Base-by-base conservation (phyloP, 1,140 invertebrate genomes). In the Drosophila ogumai region DNA sequence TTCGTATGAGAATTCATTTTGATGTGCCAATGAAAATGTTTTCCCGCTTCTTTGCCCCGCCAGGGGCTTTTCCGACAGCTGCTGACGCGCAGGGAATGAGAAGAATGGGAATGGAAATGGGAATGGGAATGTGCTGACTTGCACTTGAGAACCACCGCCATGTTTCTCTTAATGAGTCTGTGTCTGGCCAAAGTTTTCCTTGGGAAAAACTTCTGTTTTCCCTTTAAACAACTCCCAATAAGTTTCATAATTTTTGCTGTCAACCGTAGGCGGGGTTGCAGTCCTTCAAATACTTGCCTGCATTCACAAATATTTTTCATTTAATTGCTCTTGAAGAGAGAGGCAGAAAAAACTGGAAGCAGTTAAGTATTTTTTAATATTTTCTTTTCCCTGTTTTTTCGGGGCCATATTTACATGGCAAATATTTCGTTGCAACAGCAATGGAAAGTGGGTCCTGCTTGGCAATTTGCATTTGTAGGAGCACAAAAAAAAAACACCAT, bases 241-340 rank as follows among this genome's bases (percentile, higher is more conserved):
- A 69, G 25, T 73, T 54, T 66, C 36, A 65, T 80, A 66, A 61
- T 66, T 43, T 43, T 46, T 38, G 31, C 44, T 59, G 61, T 57
- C 47, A 47, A 56, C 58, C 17, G 40, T 38, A 12, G 36, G 49
- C 44, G 17, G 44, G 60, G 69, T 57, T 38, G 63, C 63, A 79
- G 71, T 69, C 68, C 65, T 82, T 65, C 32, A 72, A 73, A 73
- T 73, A 72, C 68, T 73, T 72, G 43, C 67, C 66, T 84, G 81
- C 84, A 84, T 81, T 73, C 67, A 73, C 75, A 84, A 84, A 84
- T 84, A 88, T 88, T 88, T 88, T 80, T 87, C 77, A 80, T 88
- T 90, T 88, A 88, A 88, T 87, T 88, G 84, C 84, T 81, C 85
- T 84, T 69, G 64, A 87, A 6, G 38, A 54, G 36, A 43, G 10